Evolutionary conservation across 2,113 vertebrate genomes (phyloP), one percentile per base, ranked within the genome.

Genomic region (Brachionichthys hirsutus): DNA sequence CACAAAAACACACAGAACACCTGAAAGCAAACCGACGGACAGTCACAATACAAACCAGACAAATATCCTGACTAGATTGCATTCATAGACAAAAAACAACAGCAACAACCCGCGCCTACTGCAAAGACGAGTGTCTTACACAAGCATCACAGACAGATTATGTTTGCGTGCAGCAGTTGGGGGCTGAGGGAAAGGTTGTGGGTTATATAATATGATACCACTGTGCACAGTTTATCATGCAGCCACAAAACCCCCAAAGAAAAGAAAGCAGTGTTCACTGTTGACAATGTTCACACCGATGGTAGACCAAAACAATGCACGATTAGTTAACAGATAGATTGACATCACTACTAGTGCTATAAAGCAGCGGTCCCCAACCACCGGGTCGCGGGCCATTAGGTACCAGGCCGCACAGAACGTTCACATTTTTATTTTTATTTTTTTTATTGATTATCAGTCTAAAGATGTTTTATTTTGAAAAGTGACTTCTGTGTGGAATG

Each of bases 51-150:
- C 36, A 68, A 51, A 73, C 40, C 22, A 54, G 7, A 50, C 50
- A 63, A 36, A 62, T 42, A 56, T 60, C 59, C 62, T 17, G 52
- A 36, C 10, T 50, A 36, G 56, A 67, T 64, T 62, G 62, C 46
- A 62, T 4, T 12, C 54, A 58, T 19, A 40, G 10, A 20, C 41
- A 49, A 54, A 60, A 55, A 30, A 30, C 4, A 30, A 30, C 4
- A 30, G 8, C n/a, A 34, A 30, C 44, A 44, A 48, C 51, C 36
- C 12, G 24, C 41, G n/a, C 22, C 16, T 9, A 9, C 51, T 34
- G 51, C 42, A 49, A 30, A 60, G 43, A 61, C 36, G 16, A 22
- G n/a, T 46, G 34, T 24, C 41, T 42, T 10, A 20, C 30, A 30
- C 18, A 3, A 15, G 48, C 34, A 48, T 47, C 44, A 51, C 41